These are phyloP conservation scores for Synchiropus splendidus DNA, from an alignment of 2,113 vertebrate genomes.

Conservation along the genomic window DNA sequence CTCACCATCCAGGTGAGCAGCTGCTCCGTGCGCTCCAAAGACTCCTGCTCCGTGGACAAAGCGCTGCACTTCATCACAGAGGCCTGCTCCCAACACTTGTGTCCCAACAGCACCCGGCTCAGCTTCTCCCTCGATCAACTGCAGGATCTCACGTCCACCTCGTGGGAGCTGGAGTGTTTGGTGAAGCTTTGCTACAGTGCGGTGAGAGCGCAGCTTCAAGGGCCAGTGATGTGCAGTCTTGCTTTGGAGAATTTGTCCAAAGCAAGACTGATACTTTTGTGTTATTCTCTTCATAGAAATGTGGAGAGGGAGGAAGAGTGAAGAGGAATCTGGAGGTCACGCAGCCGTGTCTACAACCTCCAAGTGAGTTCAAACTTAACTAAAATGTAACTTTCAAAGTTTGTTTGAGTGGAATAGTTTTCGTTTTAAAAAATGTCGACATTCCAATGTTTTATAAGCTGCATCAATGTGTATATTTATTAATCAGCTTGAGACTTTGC, in stretches of 20 bases:
- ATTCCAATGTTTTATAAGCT: too few relatives aligned
- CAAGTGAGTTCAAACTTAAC: constrained; percentile 58
- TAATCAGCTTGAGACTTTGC: too few relatives aligned
- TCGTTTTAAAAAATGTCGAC: too few relatives aligned
- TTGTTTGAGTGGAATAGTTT: too few relatives aligned
- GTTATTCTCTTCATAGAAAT: constrained; percentile 27
- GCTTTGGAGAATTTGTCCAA: too few relatives aligned
- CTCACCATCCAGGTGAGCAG: constrained; percentile 43
- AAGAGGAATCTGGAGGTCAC: constrained; percentile 54
- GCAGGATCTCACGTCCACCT: constrained; percentile 47
- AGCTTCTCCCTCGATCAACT: constrained; percentile 60
- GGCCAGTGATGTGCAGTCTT: too few relatives aligned
- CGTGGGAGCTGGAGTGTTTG: constrained; percentile 60
- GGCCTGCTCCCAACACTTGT: constrained; percentile 31
- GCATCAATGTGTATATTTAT: too few relatives aligned
- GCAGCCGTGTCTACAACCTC: constrained; percentile 26
- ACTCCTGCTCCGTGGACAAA: constrained; percentile 10
- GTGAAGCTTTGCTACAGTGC: constrained; percentile 37
- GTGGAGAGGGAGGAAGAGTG: constrained; percentile 42
- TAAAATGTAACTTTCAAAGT: too few relatives aligned
- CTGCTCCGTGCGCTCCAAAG: constrained; percentile 41
- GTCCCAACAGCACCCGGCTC: constrained; percentile 51
- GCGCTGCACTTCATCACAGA: constrained; percentile 43
- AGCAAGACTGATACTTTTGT: neutral
- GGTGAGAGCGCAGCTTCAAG: constrained; percentile 15